Conservation (phyloP, 2,113 vertebrate species). For the Lynx canadensis region DNA sequence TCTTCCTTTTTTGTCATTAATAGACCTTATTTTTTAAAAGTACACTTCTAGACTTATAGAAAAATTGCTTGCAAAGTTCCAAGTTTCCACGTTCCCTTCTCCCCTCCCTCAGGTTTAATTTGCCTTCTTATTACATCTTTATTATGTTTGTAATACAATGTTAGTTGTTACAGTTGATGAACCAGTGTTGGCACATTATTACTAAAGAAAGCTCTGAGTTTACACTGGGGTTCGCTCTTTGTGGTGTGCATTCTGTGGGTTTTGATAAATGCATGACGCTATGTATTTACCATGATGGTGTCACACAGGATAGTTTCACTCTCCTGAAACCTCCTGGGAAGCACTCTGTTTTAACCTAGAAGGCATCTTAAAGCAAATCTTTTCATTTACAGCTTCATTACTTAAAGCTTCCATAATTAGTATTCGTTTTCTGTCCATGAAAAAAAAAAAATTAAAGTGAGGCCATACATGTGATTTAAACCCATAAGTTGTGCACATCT, state of each 20-base stretch:
- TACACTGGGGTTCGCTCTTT: neutral
- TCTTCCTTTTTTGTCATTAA: neutral
- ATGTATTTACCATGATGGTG: neutral
- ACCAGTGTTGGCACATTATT: neutral
- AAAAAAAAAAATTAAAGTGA: constrained; percentile 26
- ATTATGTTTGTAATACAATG: neutral
- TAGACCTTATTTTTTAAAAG: neutral
- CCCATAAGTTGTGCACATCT: neutral
- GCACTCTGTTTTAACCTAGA: neutral
- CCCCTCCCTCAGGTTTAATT: neutral
- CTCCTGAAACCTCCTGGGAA: neutral
- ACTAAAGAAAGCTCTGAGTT: neutral
- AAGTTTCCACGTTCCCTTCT: neutral
- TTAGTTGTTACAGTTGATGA: neutral
- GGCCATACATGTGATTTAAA: neutral
- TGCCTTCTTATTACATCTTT: neutral
- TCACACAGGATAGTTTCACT: neutral
- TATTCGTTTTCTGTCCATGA: neutral
- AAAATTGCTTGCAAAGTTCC: neutral
- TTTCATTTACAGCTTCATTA: neutral
- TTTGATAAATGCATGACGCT: neutral
- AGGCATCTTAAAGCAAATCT: neutral
- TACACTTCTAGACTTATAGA: neutral
- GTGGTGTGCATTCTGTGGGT: neutral
- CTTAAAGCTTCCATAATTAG: neutral